Evolutionary conservation across 2,888 invertebrate species (phyloP).

Genomic region (Polyommatus icarus): DNA sequence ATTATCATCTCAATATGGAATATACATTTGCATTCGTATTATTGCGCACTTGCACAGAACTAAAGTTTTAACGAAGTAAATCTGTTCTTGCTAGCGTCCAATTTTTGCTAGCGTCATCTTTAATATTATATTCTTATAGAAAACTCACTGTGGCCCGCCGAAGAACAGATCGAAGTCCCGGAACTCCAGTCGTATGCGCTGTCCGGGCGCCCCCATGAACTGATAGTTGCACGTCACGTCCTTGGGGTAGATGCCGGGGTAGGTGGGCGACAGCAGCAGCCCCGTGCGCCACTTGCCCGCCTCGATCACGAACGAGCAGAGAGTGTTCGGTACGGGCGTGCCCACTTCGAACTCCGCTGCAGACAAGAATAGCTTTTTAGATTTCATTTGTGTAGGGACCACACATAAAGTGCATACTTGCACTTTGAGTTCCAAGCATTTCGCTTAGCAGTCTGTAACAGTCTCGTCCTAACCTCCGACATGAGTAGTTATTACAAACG

Average conservation of each 20-base stretch:
- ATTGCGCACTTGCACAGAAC: too few species aligned
- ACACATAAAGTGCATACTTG: too few species aligned
- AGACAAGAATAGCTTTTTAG: neutral
- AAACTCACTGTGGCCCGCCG: slow-evolving; percentile 97
- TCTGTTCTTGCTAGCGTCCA: too few species aligned
- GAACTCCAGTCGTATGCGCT: slow-evolving; percentile 96
- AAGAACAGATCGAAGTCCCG: slow-evolving; percentile 99
- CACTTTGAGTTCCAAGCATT: too few species aligned
- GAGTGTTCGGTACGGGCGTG: slow-evolving; percentile 90
- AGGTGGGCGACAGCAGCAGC: slow-evolving; percentile 96
- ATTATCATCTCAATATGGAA: too few species aligned
- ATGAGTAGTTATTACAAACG: too few species aligned
- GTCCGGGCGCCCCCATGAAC: slow-evolving; percentile 93
- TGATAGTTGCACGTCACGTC: slow-evolving; percentile 95
- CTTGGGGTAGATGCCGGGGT: slow-evolving; percentile 99
- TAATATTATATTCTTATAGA: neutral
- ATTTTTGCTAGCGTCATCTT: too few species aligned
- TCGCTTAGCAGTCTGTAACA: too few species aligned
- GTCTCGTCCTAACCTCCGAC: too few species aligned
- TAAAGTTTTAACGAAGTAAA: too few species aligned
- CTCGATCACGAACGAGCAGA: slow-evolving; percentile 94
- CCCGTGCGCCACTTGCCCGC: slow-evolving; percentile 88
- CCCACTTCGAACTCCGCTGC: slow-evolving; percentile 96
- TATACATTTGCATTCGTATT: too few species aligned
- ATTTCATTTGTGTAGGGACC: too few species aligned